Evolutionary conservation across 2,888 invertebrate species (phyloP).

Genomic region (Hypsopygia costalis): DNA sequence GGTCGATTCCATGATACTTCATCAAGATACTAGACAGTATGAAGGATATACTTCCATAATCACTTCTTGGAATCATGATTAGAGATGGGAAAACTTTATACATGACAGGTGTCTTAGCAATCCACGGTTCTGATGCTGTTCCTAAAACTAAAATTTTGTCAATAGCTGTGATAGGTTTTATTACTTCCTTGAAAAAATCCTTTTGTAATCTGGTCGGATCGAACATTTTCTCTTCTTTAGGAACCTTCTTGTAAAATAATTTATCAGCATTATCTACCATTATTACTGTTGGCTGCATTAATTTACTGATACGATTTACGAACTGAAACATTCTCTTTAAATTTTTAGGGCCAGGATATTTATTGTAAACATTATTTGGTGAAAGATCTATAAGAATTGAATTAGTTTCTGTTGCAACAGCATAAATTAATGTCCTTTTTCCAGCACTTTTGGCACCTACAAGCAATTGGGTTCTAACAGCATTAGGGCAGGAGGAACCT

Average conservation of each 20-base stretch:
- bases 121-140: conserved; percentile 84
- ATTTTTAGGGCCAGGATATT: conserved; percentile 85
- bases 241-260: conserved; percentile 85
- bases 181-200: conserved; percentile 83
- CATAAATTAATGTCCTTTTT: conserved; percentile 86
- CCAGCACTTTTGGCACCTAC: conserved; percentile 86
- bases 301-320: conserved; percentile 82
- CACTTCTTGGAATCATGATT: conserved; percentile 76
- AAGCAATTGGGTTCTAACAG: conserved; percentile 82
- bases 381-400: conserved; percentile 89
- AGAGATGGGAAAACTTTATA: conserved; percentile 80
- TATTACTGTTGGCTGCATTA: conserved; percentile 88
- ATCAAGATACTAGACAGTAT: conserved; percentile 78
- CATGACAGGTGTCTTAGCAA: conserved; percentile 65
- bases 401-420: conserved; percentile 87
- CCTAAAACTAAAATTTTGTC: conserved; percentile 87
- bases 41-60: conserved; percentile 80
- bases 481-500: conserved; percentile 59
- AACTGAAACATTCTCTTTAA: conserved; percentile 83
- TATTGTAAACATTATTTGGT: conserved; percentile 83
- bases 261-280: conserved; percentile 84
- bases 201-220: conserved; percentile 86
- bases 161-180: conserved; percentile 82
- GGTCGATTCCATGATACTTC: conserved; percentile 79
- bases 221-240: conserved; percentile 80